Percentiles rank a stretch among this genome's conserved stretches.
Conservation (phyloP, 2,113 vertebrate genomes). For the Montifringilla adamsi region DNA sequence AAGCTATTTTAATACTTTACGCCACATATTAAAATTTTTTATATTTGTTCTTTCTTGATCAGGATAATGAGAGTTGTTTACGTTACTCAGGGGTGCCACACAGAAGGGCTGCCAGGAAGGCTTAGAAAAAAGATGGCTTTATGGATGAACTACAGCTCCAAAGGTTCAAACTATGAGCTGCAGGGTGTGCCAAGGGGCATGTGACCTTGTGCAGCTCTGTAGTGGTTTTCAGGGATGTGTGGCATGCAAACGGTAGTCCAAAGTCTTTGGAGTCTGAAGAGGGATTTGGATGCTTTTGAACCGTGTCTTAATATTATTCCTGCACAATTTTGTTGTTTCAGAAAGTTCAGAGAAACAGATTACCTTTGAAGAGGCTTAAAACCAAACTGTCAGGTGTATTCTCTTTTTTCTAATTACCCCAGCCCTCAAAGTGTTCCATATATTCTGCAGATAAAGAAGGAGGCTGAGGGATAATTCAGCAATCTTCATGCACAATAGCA, state of each 20-base stretch:
- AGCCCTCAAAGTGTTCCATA: background rate
- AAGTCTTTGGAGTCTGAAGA: background rate
- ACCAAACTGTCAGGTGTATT: background rate
- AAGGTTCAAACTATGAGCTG: background rate
- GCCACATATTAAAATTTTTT: background rate
- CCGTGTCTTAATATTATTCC: background rate
- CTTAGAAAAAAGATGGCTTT: background rate
- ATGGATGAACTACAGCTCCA: background rate
- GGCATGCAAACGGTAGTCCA: background rate
- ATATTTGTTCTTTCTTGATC: background rate
- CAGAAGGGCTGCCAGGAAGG: background rate
- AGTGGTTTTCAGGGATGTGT: conserved; percentile 6
- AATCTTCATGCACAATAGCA: background rate
- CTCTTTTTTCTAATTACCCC: background rate
- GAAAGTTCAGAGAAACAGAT: conserved; percentile 13
- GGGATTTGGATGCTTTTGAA: conserved; percentile 24
- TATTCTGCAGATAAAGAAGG: background rate
- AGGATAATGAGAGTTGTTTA: background rate
- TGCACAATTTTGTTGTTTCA: background rate
- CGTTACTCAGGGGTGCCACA: background rate
- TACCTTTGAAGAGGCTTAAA: conserved; percentile 31
- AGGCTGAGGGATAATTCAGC: background rate
- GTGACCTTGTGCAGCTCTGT: background rate
- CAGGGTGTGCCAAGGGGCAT: background rate
- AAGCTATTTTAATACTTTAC: background rate